phyloP scores from a whole-genome alignment of 2,113 vertebrate species.

The Hippocampus comes region DNA sequence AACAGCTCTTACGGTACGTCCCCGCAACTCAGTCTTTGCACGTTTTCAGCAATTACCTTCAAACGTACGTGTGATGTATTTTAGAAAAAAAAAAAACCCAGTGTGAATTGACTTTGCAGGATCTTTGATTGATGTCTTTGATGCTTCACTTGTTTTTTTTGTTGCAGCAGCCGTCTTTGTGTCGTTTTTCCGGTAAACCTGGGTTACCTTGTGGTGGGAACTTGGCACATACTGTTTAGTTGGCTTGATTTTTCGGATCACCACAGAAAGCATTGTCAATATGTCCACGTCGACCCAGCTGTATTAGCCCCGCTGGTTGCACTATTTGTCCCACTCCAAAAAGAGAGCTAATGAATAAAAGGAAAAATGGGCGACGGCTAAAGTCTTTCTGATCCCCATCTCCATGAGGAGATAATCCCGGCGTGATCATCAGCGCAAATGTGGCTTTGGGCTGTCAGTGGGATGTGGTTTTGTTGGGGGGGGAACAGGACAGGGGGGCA shows the following conservation, averaged over 20 bases:
- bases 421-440: conserved; percentile 71
- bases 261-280: conserved; percentile 57
- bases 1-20: too few species aligned
- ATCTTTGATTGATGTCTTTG: not conserved
- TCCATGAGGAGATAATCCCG: conserved; percentile 70
- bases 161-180: conserved; percentile 1
- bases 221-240: conserved; percentile 44
- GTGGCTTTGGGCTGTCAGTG: conserved; percentile 51
- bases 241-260: conserved; percentile 48
- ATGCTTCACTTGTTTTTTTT: not conserved
- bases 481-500: not conserved
- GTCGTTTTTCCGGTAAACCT: not conserved
- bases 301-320: conserved; percentile 58
- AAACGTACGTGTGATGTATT: too few species aligned
- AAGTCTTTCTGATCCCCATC: conserved; percentile 73
- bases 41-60: too few species aligned
- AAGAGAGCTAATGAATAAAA: conserved; percentile 64
- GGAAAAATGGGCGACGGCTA: conserved; percentile 63
- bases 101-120: not conserved
- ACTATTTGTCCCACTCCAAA: conserved; percentile 70
- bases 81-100: too few species aligned
- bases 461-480: not conserved
- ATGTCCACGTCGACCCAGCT: conserved; percentile 53
- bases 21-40: too few species aligned
- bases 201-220: conserved; percentile 15